Evolutionary conservation across 2,113 vertebrate species (phyloP).

Genomic region (Peromyscus maniculatus): DNA sequence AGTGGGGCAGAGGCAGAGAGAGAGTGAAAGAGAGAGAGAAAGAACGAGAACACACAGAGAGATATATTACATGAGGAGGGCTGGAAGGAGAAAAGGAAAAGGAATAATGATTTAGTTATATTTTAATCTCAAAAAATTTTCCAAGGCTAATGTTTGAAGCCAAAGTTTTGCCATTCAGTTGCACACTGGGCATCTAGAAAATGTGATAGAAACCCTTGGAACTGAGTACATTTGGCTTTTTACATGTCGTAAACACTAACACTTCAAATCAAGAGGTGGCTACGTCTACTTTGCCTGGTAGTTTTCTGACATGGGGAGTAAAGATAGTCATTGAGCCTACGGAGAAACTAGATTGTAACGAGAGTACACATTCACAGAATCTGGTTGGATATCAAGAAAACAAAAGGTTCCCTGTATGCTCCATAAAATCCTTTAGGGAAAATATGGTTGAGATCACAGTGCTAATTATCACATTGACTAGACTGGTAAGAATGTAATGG

Average conservation of each 20-base stretch:
- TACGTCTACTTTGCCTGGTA: background rate
- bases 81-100: background rate
- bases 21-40: background rate
- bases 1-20: background rate
- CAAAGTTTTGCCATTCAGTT: background rate
- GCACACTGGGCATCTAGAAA: background rate
- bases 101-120: background rate
- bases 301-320: background rate
- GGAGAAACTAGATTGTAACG: background rate
- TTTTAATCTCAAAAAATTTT: background rate
- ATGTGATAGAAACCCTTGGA: background rate
- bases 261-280: background rate
- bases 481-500: background rate
- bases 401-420: background rate
- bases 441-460: background rate
- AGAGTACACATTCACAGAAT: slow-evolving; percentile 2
- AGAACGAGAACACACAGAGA: background rate
- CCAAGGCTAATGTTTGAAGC: slow-evolving; percentile 1
- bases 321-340: background rate
- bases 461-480: background rate
- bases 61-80: background rate
- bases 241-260: background rate
- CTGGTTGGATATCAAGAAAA: background rate
- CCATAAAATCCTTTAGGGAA: background rate
- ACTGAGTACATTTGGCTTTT: background rate